These are phyloP conservation scores for Macaria liturata DNA, from an alignment of 2,888 invertebrate species.

Conservation along the genomic window DNA sequence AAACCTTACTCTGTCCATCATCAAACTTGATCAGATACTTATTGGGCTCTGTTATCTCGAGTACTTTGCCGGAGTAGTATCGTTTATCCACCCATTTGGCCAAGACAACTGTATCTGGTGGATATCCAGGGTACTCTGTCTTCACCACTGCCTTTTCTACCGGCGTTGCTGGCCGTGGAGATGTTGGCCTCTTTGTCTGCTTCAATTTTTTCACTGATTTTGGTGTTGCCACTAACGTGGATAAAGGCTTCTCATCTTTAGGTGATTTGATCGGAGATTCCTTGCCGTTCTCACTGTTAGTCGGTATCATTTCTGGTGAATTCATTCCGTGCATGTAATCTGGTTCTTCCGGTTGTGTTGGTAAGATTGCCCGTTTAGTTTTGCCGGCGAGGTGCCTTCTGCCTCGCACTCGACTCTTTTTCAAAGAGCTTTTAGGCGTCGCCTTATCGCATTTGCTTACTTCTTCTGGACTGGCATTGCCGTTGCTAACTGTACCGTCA, in stretches of 20 bases:
- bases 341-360: constrained; percentile 72
- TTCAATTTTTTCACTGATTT: constrained; percentile 73
- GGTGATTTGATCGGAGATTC: constrained; percentile 60
- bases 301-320: constrained; percentile 77
- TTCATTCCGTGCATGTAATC: constrained; percentile 74
- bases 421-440: constrained; percentile 81
- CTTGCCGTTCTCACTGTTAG: constrained; percentile 62
- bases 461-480: constrained; percentile 73
- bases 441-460: constrained; percentile 65
- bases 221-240: constrained; percentile 64
- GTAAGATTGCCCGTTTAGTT: constrained; percentile 70
- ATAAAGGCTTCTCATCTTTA: constrained; percentile 68
- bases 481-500: constrained; percentile 63
- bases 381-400: constrained; percentile 70
- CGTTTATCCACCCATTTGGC: constrained; percentile 88
- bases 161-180: constrained; percentile 72
- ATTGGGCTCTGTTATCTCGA: constrained; percentile 79
- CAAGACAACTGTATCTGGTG: constrained; percentile 79
- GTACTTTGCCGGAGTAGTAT: constrained; percentile 85
- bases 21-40: constrained; percentile 86
- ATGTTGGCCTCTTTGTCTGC: constrained; percentile 68
- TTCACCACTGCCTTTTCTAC: constrained; percentile 64
- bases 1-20: constrained; percentile 83
- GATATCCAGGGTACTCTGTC: constrained; percentile 63
- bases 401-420: constrained; percentile 71